Evolutionary conservation across 2,113 vertebrate genomes (phyloP), one percentile per base, ranked within the genome.

Genomic region (Cettia cetti): DNA sequence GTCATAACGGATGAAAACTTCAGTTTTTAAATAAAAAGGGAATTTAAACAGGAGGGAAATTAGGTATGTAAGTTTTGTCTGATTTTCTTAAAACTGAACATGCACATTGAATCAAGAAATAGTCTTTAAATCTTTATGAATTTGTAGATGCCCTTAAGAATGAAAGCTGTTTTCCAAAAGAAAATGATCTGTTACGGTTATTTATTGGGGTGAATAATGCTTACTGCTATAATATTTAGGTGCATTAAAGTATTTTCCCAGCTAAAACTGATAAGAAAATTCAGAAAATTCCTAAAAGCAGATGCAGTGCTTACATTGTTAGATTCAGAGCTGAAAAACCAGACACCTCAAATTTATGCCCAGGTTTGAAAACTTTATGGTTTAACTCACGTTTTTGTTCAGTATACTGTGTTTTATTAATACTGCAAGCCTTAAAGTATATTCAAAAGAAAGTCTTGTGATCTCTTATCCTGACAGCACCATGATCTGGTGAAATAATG

Each of bases 1-100:
- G 59, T 92, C 78, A 88, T 77, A 93, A 89, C n/a, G 77, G 63
- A 65, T 87, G 81, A 92, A 93, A 93, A 83, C 64, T 90, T 85
- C 2, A 23, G 22, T 1, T 40, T 93, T 90, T 70, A 80, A 72
- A 80, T 90, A 54, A 81, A 94, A 88, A 54, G 15, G 10, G 14
- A 77, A 40, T 90, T 86, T 90, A 87, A 80, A 44, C 35, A 52
- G 59, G 50, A 65, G 81, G 50, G 40, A 77, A 84, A 82, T 64
- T 11, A 93, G 63, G 17, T 50, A 42, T 2, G 0, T n/a, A 69
- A 70, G 23, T 84, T 79, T 61, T 63, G 5, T 87, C 30, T 90
- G 6, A 3, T 49, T 87, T 72, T 84, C 21, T 61, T 56, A 37
- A 82, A 84, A 85, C 13, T 47, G 22, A 85, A n/a, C 6, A 31